phyloP scores from a whole-genome alignment of 2,113 vertebrate genomes.

The Todiramphus saurophagus region DNA sequence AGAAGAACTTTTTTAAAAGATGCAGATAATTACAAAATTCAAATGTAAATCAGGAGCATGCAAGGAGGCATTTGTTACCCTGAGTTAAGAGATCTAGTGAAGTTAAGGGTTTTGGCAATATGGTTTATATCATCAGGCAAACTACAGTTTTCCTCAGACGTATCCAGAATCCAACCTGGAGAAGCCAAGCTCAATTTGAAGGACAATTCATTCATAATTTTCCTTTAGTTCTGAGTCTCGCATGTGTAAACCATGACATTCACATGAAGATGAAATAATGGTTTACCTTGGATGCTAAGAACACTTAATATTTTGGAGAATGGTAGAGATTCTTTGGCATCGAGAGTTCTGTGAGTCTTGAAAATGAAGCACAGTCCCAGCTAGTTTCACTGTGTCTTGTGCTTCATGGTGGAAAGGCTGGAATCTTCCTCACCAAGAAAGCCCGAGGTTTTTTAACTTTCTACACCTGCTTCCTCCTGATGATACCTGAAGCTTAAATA shows the following conservation, averaged over 20 bases:
- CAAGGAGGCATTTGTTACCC: background rate
- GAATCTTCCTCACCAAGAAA: background rate
- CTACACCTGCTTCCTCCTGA: background rate
- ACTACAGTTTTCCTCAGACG: background rate
- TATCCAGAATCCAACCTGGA: background rate
- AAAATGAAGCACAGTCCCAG: background rate
- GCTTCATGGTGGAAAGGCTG: background rate
- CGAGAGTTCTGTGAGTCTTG: background rate
- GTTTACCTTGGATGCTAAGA: background rate
- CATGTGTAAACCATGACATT: background rate
- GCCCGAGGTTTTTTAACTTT: background rate
- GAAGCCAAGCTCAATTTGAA: background rate
- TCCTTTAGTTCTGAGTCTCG: background rate
- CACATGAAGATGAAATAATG: rapidly evolving
- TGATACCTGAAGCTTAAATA: background rate
- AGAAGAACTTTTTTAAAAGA: background rate
- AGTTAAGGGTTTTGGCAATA: background rate
- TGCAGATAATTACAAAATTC: background rate
- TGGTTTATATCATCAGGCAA: background rate
- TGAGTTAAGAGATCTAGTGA: background rate
- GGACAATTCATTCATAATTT: background rate
- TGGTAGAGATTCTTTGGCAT: background rate
- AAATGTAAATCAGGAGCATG: background rate
- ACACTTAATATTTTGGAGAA: background rate
- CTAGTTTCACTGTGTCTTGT: background rate